Evolutionary conservation across 2,113 vertebrate genomes (phyloP).

Genomic region (Piliocolobus tephrosceles): DNA sequence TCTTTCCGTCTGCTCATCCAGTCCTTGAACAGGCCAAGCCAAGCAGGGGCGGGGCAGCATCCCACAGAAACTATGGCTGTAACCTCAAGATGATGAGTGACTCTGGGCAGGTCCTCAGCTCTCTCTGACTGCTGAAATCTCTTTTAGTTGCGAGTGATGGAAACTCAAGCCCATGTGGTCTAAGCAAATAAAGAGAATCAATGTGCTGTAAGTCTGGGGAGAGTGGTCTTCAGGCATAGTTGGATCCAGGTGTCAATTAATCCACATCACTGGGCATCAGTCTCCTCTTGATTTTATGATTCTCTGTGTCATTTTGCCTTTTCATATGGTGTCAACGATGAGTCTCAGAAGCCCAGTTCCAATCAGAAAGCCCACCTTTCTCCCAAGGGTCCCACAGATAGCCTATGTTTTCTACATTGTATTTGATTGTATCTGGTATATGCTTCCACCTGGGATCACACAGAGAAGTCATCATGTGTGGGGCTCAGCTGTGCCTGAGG

Average conservation of each 20-base stretch:
- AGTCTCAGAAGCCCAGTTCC: background rate
- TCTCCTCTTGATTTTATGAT: background rate
- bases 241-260: background rate
- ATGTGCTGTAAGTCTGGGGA: rapidly evolving
- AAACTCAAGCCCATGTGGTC: background rate
- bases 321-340: background rate
- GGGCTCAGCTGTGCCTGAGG: background rate
- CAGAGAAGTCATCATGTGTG: background rate
- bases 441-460: background rate
- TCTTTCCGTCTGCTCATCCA: background rate
- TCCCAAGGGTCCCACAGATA: background rate
- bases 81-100: background rate
- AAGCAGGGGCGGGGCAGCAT: background rate
- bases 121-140: background rate
- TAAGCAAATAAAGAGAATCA: background rate
- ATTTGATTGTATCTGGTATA: background rate
- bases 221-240: background rate
- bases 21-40: background rate
- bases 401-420: background rate
- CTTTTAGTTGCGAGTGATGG: background rate
- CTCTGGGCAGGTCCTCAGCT: background rate
- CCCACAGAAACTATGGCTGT: background rate
- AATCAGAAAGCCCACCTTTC: background rate
- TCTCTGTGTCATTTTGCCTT: background rate
- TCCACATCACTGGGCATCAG: background rate